Evolutionary conservation across 1,140 invertebrate species (phyloP), one percentile per base, ranked within the genome.

Genomic region (Atta texana): DNA sequence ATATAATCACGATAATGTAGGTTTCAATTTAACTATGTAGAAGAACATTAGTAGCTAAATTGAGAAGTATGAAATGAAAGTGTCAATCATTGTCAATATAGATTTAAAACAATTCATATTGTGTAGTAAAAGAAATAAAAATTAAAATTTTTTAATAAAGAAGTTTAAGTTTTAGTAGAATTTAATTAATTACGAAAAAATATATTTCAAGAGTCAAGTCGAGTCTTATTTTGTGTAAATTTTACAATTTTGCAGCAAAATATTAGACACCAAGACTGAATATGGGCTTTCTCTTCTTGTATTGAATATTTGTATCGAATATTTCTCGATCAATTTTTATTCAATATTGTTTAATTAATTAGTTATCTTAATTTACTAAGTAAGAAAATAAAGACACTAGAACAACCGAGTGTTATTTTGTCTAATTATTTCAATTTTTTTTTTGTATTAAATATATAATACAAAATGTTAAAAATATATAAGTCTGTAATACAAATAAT

Each of bases 1-100:
- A 81, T n/a, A 49, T 44, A 71, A 71, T 81, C 31, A 34, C 57
- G 53, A 59, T 81, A 24, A 28, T 66, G 64, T 77, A 71, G n/a
- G 10, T 64, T 78, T 78, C 44, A 31, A 66, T 53, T 64, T 51
- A 51, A 64, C 18, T 31, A 8, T 2, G 8, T 2, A 14, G 28
- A 5, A 66, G 44, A 8, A 10, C 28, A 8, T 61, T 57, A 14
- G 12, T 21, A 51, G 14, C 12, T 18, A 44, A 78, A 77, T 64
- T 64, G 61, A 66, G 14, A 31, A 21, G 24, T 31, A 51, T 5
- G 34, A 61, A 31, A 51, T 49, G 10, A 51, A 66, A 16, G 8
- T 18, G 10, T 49, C 2, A 18, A 64, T 64, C n/a, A 24, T 44
- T 12, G 8, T n/a, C 12, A 28, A 31, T 34, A 53, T 16, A 10